phyloP scores from a whole-genome alignment of 2,113 vertebrate species.

The Hippocampus guttulatus region DNA sequence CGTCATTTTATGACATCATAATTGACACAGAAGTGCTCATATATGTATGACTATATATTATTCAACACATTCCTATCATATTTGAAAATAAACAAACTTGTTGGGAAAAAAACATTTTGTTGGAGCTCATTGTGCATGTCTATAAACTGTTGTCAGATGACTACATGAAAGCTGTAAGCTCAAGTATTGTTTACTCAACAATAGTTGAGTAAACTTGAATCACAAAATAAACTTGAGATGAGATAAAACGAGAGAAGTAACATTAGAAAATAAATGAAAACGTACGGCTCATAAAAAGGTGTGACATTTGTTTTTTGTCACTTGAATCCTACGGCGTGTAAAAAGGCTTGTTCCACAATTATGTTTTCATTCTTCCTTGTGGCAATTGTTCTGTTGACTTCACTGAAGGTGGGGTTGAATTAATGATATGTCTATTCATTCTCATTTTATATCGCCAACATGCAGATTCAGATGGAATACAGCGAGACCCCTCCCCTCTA shows the following conservation, averaged over 20 bases:
- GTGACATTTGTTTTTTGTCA: slow-evolving; percentile 33
- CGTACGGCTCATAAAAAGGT: slow-evolving; percentile 10
- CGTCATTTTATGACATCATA: too few species aligned
- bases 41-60: too few species aligned
- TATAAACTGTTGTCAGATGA: neutral
- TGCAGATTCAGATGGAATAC: slow-evolving; percentile 63
- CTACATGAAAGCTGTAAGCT: neutral
- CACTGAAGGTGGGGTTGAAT: slow-evolving; percentile 47
- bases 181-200: too few species aligned
- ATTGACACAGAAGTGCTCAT: too few species aligned
- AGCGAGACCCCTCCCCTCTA: slow-evolving; percentile 17
- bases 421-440: slow-evolving; percentile 67
- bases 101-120: neutral
- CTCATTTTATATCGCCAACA: slow-evolving; percentile 68
- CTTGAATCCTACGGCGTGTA: slow-evolving; percentile 20
- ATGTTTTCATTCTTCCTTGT: slow-evolving; percentile 50
- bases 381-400: slow-evolving; percentile 42
- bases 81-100: too few species aligned
- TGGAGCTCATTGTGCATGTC: neutral
- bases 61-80: too few species aligned
- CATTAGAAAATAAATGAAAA: slow-evolving; percentile 15
- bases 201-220: neutral
- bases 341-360: slow-evolving; percentile 45
- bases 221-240: slow-evolving; percentile 8
- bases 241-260: neutral